phyloP scores from a whole-genome alignment of 64 coral and sea anemone genomes.

The Montipora efflorescens region DNA sequence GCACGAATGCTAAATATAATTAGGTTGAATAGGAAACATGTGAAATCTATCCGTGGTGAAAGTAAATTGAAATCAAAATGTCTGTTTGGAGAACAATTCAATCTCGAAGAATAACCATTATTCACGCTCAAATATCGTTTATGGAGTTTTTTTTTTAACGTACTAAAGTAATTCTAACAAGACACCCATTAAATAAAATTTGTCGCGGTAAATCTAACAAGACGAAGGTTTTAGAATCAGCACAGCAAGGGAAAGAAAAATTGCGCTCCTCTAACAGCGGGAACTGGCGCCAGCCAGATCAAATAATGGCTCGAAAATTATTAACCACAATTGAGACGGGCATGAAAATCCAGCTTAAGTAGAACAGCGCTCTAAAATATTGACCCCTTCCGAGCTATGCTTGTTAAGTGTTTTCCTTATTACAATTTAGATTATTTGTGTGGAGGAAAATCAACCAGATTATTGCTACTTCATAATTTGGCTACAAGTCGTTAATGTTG shows the following conservation, averaged over 20 bases:
- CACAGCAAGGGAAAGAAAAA: neutral
- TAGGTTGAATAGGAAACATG: neutral
- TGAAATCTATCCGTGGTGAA: neutral
- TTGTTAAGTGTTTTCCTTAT: neutral
- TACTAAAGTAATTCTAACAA: neutral
- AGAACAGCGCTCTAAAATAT: neutral
- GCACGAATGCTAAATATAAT: neutral
- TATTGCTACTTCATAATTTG: neutral
- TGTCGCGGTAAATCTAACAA: neutral
- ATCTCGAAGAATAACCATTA: too few relatives aligned
- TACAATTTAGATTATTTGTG: neutral
- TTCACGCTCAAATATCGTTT: neutral
- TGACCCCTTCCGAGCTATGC: neutral
- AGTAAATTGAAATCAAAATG: too few relatives aligned
- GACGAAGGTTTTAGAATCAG: neutral
- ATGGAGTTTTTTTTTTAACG: too few relatives aligned
- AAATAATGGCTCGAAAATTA: conserved; percentile 47
- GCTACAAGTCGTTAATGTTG: too few relatives aligned
- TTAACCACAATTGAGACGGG: conserved; percentile 13
- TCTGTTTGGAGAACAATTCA: too few relatives aligned
- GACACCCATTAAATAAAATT: neutral
- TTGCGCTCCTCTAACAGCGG: neutral
- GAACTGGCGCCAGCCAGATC: conserved; percentile 28
- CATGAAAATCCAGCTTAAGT: neutral
- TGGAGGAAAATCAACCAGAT: neutral